Percentiles rank a stretch among this genome's conserved stretches.
Evolutionary conservation across 2,797 vertebrate species (phyloP).

Genomic region (Gila robusta): DNA sequence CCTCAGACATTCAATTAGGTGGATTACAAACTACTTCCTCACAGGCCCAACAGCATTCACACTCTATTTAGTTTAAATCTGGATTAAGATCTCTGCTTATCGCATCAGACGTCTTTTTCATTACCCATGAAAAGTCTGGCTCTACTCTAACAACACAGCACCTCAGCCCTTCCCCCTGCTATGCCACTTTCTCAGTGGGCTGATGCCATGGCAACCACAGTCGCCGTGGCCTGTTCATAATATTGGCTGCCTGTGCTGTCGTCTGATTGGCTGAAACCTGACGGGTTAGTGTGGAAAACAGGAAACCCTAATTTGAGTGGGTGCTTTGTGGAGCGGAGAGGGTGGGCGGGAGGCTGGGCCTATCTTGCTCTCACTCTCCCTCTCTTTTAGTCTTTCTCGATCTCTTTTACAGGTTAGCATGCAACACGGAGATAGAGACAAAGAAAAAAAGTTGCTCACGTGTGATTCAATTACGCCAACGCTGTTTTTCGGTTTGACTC

Average conservation of each 20-base stretch:
- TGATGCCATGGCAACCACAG: constrained; percentile 74
- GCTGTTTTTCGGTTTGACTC: constrained; percentile 77
- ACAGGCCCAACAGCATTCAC: neutral
- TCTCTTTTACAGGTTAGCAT: constrained; percentile 50
- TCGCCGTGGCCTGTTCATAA: constrained; percentile 69
- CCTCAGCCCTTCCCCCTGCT: constrained; percentile 44
- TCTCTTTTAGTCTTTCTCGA: constrained; percentile 45
- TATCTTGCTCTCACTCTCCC: constrained; percentile 49
- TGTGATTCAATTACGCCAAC: constrained; percentile 78
- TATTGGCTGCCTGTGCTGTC: constrained; percentile 70
- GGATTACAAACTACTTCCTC: neutral
- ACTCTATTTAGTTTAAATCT: constrained; percentile 24
- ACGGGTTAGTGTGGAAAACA: constrained; percentile 81
- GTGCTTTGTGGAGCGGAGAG: constrained; percentile 78
- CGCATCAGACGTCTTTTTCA: neutral
- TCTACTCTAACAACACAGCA: constrained; percentile 13
- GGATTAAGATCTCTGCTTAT: constrained; percentile 24
- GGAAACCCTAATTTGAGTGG: constrained; percentile 82
- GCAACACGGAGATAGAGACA: constrained; percentile 42
- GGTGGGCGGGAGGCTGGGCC: constrained; percentile 77
- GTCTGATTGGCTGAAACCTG: constrained; percentile 75
- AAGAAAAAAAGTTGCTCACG: constrained; percentile 66
- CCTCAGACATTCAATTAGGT: neutral
- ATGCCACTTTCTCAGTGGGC: constrained; percentile 69
- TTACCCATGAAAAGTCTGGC: constrained; percentile 34